Evolutionary conservation across 2,113 vertebrate species (phyloP).

Genomic region (Nansenia antarctica): DNA sequence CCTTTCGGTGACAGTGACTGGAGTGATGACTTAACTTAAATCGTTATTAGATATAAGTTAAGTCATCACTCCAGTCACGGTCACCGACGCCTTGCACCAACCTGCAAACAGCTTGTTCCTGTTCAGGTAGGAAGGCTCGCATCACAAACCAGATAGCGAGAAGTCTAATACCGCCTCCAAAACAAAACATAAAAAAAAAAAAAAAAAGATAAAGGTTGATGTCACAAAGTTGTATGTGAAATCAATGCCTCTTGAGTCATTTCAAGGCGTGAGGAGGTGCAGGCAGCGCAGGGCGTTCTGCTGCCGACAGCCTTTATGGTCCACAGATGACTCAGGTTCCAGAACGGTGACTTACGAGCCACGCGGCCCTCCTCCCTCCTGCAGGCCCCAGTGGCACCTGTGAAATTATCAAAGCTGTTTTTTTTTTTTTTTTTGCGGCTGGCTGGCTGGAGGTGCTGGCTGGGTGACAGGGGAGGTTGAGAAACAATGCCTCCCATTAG

Average conservation of each 20-base stretch:
- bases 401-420: constrained; percentile 49
- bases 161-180: background rate
- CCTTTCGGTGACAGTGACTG: background rate
- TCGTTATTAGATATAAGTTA: background rate
- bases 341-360: constrained; percentile 26
- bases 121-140: background rate
- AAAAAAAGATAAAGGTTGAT: too few species aligned
- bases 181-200: constrained; percentile 7
- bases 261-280: constrained; percentile 10
- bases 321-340: constrained; percentile 11
- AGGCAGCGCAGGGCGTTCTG: background rate
- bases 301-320: background rate
- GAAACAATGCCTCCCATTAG: constrained; percentile 24
- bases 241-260: constrained; percentile 12
- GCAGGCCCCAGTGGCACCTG: background rate
- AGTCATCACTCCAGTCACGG: background rate
- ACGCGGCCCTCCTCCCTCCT: background rate
- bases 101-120: background rate
- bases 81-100: too few species aligned
- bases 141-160: background rate
- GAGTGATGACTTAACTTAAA: too few species aligned
- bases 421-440: too few species aligned
- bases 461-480: constrained; percentile 43
- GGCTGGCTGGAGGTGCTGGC: constrained; percentile 32
- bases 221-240: constrained; percentile 8